Conservation (phyloP, 2,113 vertebrate genomes). For the Hyla sarda region DNA sequence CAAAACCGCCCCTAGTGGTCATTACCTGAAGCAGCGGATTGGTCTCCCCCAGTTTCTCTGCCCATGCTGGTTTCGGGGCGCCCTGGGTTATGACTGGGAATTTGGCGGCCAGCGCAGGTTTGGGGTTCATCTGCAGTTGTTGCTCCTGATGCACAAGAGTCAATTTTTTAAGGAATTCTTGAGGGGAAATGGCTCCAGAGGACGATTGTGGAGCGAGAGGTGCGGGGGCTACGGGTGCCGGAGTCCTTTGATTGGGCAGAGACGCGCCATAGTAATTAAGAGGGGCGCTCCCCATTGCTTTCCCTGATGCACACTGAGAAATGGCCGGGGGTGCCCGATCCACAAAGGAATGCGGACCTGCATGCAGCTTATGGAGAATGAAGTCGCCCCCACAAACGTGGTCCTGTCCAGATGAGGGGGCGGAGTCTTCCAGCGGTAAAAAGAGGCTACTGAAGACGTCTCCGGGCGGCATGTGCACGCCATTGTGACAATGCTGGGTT, state of each 20-base stretch:
- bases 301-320: slow-evolving; percentile 47
- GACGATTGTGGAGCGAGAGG: slow-evolving; percentile 61
- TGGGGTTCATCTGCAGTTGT: slow-evolving; percentile 68
- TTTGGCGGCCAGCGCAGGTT: slow-evolving; percentile 82
- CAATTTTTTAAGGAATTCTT: slow-evolving; percentile 87
- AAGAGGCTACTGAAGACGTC: slow-evolving; percentile 77
- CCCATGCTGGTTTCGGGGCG: slow-evolving; percentile 68
- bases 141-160: slow-evolving; percentile 89
- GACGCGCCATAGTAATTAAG: slow-evolving; percentile 70
- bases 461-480: slow-evolving; percentile 51
- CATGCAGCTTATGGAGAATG: slow-evolving; percentile 69
- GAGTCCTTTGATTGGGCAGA: slow-evolving; percentile 63
- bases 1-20: too few species aligned
- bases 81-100: slow-evolving; percentile 74
- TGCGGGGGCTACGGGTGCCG: slow-evolving; percentile 60
- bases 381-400: slow-evolving; percentile 62
- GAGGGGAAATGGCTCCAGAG: slow-evolving; percentile 80
- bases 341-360: background rate
- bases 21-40: slow-evolving; percentile 81
- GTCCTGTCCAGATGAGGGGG: slow-evolving; percentile 41
- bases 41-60: slow-evolving; percentile 68
- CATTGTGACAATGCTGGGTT: slow-evolving; percentile 76
- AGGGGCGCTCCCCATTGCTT: slow-evolving; percentile 57
- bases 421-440: slow-evolving; percentile 64
- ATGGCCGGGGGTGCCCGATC: too few species aligned